Base-by-base conservation (phyloP, 2,113 vertebrate species). In the Zosterops pallidus region DNA sequence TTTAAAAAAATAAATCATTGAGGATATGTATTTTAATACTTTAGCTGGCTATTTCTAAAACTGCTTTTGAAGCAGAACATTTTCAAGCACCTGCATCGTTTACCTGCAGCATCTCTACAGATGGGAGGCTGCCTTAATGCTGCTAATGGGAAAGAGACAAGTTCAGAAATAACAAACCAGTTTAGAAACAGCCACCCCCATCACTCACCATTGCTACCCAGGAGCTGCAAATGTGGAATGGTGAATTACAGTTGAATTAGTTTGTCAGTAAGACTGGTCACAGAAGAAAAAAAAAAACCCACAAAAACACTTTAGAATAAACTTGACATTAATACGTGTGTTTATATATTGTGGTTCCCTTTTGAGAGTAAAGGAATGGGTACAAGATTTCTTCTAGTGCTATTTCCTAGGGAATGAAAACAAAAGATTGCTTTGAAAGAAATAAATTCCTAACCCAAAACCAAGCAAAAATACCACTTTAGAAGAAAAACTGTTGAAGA, bases 1-100 rank as follows among this genome's bases (percentile, higher is more conserved):
- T 24, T 39, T 39, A 6, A 52, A 77, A 60, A 59, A 74, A 53
- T 3, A 79, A 71, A 55, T 19, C 20, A 23, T 6, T 21, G 20
- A 78, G 28, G 39, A 56, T 28, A 75, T 47, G 10, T 18, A 56
- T 67, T 81, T 94, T 67, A 85, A 26, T 81, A 35, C 56, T 89
- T 84, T n/a, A 44, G 23, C 17, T 26, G n/a, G 42, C 46, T 78
- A 39, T 71, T 91, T 78, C 64, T 79, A 86, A 74, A 76, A 75
- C 17, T 42, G 31, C 33, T 59, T 83, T 63, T 4, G 2, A 95
- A 93, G 52, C 26, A 72, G 74, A 88, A 70, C 37, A 56, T 75
- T 94, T 95, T 71, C 6, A 7, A 94, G 84, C 50, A 91, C 49
- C 68, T 94, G 46, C 86, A 90, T 81, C 75, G 92, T 92, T 93